Base-by-base conservation (phyloP, 2,888 invertebrate species). In the Thymelicus lineola region DNA sequence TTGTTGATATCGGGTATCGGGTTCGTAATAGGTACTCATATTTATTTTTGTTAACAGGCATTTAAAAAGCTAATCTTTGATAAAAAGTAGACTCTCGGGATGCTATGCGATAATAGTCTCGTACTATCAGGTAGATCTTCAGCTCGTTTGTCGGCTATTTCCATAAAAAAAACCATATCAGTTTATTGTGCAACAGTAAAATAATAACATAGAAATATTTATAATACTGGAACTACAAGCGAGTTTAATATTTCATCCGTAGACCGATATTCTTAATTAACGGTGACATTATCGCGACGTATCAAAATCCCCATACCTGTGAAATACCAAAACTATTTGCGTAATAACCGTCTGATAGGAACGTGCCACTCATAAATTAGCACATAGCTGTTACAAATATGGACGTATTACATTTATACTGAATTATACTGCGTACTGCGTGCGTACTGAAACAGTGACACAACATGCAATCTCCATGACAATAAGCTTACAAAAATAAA, bases 361-460 rank as follows among this genome's bases (percentile, higher is more conserved):
- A 60, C 42, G 45, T 60, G 60, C 7, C 45, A 45, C 45, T 20
- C 12, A 60, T 45, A 42, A 60, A 60, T 60, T 60, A 14, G 60
- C 60, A 60, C 17, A 60, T 60, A 45, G 7, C 12, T 60, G 36
- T 45, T 45, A 60, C 60, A 17, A 60, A 60, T 50, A 50, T 50
- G 10, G 42, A 20, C 17, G 0, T 59, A 38, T 42, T 42, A 42
- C 59, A 28, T n/a, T 59, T 14, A 36, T 42, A 17, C 42, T 7
- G 17, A 42, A 59, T 6, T 12, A 20, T 59, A 42, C 10, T 58
- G 36, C 59, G 59, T 42, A 15, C 45, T 6, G 15, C 1, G n/a
- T 12, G 3, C 1, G 5, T 15, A 48, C 48, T 50, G 48, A 50
- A 50, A 50, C 17, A 15, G 48, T 50, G 48, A 50, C 48, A 17